A percentile compares a stretch with the other conserved stretches of the same genome.
phyloP scores from a whole-genome alignment of 2,113 vertebrate genomes.

The Pelecanus crispus region DNA sequence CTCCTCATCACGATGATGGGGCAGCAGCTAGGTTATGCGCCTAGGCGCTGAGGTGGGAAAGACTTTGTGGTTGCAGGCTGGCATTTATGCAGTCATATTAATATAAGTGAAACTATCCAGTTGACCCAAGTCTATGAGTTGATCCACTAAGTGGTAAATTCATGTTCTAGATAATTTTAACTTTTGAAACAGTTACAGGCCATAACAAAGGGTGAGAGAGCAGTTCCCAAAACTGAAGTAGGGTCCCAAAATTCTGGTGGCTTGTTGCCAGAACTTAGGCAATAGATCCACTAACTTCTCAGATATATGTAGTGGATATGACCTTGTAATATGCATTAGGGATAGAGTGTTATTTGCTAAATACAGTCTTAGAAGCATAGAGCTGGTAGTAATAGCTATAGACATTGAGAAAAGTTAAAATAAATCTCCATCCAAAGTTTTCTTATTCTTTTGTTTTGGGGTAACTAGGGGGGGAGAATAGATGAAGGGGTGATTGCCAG shows the following conservation, averaged over 20 bases:
- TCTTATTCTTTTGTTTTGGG: neutral
- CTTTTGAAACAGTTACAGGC: too few relatives aligned
- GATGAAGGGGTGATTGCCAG: neutral
- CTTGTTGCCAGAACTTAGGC: neutral
- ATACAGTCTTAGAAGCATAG: neutral
- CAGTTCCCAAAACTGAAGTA: neutral
- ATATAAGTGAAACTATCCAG: neutral
- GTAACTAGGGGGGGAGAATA: neutral
- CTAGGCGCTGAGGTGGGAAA: neutral
- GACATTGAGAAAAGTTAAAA: neutral
- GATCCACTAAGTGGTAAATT: neutral
- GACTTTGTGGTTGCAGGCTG: neutral
- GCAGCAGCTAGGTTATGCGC: rapidly evolving
- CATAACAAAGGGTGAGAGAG: neutral
- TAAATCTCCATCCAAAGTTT: neutral
- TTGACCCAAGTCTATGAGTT: neutral
- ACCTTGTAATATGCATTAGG: neutral
- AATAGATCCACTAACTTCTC: neutral
- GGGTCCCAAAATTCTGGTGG: neutral
- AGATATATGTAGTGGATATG: neutral
- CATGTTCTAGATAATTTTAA: neutral
- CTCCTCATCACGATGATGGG: neutral
- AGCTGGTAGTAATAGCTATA: neutral
- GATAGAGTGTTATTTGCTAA: neutral
- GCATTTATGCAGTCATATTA: neutral